Base-by-base conservation (phyloP, 1,140 invertebrate species). In the Pomacea maculata region DNA sequence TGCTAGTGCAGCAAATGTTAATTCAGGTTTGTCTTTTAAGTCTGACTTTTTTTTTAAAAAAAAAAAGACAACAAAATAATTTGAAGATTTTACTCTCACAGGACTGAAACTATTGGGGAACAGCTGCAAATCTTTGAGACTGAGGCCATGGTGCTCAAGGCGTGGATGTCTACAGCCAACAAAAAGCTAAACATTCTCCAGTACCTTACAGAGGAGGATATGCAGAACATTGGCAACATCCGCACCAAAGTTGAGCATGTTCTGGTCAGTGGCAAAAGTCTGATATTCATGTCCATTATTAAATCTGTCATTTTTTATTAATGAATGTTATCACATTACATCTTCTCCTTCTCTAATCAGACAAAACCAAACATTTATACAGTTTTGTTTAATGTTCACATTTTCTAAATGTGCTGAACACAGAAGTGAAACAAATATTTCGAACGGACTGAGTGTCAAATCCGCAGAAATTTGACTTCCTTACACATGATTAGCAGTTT, bases 51-150 rank as follows among this genome's bases (percentile, higher is more conserved):
- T 25, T 25, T 25, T 25, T n/a, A n/a, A n/a, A n/a, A 25, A 25
- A 25, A 25, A 25, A 25, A 25, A 25, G 25, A 25, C 25, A 25
- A 61, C 1, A 61, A 61, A 11, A 61, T 61, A 2, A 61, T 61
- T 61, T 61, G 57, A 11, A 61, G 15, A 1, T 61, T 9, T 8
- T 61, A 61, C 11, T 82, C 73, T 73, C 82, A 25, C 79, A 91
- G 90, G 75, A 86, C 87, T 70, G 88, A 90, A 83, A 88, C 84
- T 19, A 78, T 90, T 11, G 85, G 88, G 74, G 86, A 90, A 21
- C 88, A 89, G 73, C 79, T 88, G 75, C 85, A 88, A 67, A 83
- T 82, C 79, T 91, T 90, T 87, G 89, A 90, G 76, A 80, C 82
- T 11, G 86, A 90, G 73, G 85, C 87, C 67, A 83, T 86, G 63